Evolutionary conservation across 2,113 vertebrate genomes (phyloP), one percentile per base, ranked within the genome.

Genomic region (Steatornis caripensis): DNA sequence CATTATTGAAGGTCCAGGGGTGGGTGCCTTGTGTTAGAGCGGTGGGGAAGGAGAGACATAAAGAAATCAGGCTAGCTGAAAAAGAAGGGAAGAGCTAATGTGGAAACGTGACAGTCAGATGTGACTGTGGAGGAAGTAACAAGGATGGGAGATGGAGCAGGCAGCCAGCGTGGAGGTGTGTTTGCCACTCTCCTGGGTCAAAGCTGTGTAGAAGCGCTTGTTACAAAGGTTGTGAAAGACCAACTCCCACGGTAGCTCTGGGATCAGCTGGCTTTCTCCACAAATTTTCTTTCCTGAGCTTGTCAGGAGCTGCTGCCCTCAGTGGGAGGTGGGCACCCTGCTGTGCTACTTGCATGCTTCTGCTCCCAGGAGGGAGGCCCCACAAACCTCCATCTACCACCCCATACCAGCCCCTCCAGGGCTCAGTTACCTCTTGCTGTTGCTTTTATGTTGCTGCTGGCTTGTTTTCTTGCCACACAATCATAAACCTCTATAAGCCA

Each of bases 21-120:
- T 43, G 51, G 62, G 12, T 49, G 54, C 65, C 49, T 62, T 58
- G 24, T 27, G 46, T 48, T 68, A 79, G 39, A 23, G 41, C 64
- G 51, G 48, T 1, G 6, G 68, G 61, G 24, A 89, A 81, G 69
- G 34, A 86, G 48, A 53, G 45, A 61, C 17, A 36, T 3, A 7
- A 79, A 94, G 76, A 51, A 66, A 93, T 66, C 24, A 66, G 72
- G 53, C 3, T 4, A 80, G 78, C 8, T 70, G 72, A 72, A 79
- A 82, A 64, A 84, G 62, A 88, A 89, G 37, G 61, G 54, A 96
- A 93, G 45, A 15, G 19, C 57, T 83, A 84, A 95, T 87, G 65
- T 91, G 55, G 74, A 89, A 94, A 94, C 9, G 10, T 84, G 92
- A 90, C 82, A 94, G 83, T 80, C 82, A 93, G 83, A 92, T 95